These are phyloP conservation scores for Parapsyche elsis DNA, from an alignment of 1,140 invertebrate genomes.

Conservation along the genomic window DNA sequence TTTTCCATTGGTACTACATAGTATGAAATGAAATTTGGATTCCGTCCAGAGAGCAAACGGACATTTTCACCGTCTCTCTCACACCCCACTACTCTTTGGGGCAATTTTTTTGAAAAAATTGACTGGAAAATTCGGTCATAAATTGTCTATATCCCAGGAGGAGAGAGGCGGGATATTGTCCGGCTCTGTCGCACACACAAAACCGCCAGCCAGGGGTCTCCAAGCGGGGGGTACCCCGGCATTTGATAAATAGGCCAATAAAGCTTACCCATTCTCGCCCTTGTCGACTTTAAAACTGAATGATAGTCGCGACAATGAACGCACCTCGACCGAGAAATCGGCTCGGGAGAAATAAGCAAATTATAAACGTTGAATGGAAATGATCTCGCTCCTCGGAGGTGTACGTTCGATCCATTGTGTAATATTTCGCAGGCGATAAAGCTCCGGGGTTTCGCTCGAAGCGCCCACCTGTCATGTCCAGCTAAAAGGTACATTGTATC, in stretches of 20 bases:
- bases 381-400: background rate
- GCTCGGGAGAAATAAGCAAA: no score
- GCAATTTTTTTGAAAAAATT: slow-evolving; percentile 36
- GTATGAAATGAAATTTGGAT: background rate
- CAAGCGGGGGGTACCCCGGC: background rate
- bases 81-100: background rate
- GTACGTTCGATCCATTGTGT: background rate
- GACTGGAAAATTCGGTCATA: slow-evolving; percentile 41
- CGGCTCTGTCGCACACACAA: slow-evolving; percentile 15
- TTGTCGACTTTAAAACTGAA: slow-evolving; percentile 27
- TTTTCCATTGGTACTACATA: background rate
- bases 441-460: background rate
- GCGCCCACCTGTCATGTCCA: slow-evolving; percentile 18
- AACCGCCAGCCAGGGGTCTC: background rate
- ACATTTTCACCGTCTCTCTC: slow-evolving; percentile 1
- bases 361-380: background rate
- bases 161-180: slow-evolving; percentile 20
- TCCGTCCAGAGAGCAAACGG: background rate
- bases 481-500: slow-evolving; percentile 28
- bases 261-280: background rate
- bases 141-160: slow-evolving; percentile 34
- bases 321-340: no score
- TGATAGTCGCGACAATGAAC: no score
- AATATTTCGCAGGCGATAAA: background rate
- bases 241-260: slow-evolving; percentile 36